phyloP scores from a whole-genome alignment of 2,888 invertebrate species.

The Halictus ligatus region DNA sequence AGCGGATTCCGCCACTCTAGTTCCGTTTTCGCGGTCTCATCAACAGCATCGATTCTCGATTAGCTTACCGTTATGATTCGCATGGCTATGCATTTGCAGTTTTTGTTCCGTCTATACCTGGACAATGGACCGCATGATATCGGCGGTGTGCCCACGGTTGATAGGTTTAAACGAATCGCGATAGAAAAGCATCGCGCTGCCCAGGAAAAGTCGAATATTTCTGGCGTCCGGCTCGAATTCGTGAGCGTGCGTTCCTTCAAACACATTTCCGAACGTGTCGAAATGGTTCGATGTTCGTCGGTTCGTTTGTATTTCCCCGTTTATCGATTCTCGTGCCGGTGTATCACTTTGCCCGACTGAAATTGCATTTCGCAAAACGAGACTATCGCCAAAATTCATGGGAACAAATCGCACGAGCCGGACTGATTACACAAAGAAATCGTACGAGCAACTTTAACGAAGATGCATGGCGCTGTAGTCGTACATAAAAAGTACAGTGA shows the following conservation, averaged over 20 bases:
- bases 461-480: neutral
- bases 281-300: neutral
- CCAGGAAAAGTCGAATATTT: conserved; percentile 41
- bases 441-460: conserved; percentile 36
- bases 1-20: neutral
- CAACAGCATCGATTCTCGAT: neutral
- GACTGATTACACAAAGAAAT: neutral
- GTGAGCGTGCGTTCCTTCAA: conserved; percentile 30
- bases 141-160: conserved; percentile 15
- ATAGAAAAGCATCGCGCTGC: conserved; percentile 15
- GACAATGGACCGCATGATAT: conserved; percentile 34
- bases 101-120: conserved; percentile 1
- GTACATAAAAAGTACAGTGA: neutral
- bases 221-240: conserved; percentile 22
- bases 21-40: neutral
- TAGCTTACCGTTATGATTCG: neutral
- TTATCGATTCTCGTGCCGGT: neutral
- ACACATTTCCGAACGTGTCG: conserved; percentile 7
- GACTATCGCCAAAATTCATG: neutral
- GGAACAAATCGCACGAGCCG: neutral
- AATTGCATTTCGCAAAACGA: neutral
- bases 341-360: neutral
- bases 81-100: neutral
- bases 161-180: conserved; percentile 45
- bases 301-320: conserved; percentile 9